Conservation (phyloP, 2,113 vertebrate species). For the Miniopterus natalensis region DNA sequence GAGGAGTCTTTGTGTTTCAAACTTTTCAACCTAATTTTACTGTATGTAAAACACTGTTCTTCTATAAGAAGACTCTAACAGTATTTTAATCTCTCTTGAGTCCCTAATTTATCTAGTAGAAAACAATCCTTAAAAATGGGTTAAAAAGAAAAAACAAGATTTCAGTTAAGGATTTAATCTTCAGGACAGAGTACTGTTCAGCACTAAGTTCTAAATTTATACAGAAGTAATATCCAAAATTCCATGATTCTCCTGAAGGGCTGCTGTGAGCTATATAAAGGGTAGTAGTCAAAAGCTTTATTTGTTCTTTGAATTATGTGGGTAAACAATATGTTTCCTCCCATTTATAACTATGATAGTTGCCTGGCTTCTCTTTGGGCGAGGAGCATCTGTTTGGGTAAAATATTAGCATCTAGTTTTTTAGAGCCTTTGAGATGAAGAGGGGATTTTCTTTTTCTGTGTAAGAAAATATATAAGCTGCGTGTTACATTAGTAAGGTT, state of each 20-base stretch:
- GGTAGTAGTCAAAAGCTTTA: not conserved
- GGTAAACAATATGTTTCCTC: not conserved
- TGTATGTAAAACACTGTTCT: constrained; percentile 14
- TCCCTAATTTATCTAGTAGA: constrained; percentile 13
- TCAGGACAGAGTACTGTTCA: not conserved
- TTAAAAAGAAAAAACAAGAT: not conserved
- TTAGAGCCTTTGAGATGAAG: constrained; percentile 47
- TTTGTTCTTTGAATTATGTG: constrained; percentile 38
- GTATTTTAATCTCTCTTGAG: constrained; percentile 27
- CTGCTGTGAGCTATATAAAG: not conserved
- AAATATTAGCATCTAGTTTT: constrained; percentile 2
- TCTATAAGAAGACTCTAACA: not conserved
- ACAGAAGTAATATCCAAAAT: not conserved
- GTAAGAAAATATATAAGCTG: not conserved
- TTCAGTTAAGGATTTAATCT: constrained; percentile 18
- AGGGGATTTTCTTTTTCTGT: constrained; percentile 44
- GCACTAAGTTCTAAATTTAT: not conserved
- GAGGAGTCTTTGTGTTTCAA: constrained; percentile 41
- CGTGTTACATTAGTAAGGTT: not conserved
- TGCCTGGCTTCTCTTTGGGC: not conserved
- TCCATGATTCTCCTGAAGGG: not conserved
- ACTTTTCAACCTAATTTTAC: not conserved
- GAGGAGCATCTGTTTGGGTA: not conserved
- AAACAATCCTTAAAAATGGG: not conserved
- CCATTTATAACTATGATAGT: not conserved